Evolutionary conservation across 2,888 invertebrate genomes (phyloP), one percentile per base, ranked within the genome.

Genomic region (Chrysodeixis includens): DNA sequence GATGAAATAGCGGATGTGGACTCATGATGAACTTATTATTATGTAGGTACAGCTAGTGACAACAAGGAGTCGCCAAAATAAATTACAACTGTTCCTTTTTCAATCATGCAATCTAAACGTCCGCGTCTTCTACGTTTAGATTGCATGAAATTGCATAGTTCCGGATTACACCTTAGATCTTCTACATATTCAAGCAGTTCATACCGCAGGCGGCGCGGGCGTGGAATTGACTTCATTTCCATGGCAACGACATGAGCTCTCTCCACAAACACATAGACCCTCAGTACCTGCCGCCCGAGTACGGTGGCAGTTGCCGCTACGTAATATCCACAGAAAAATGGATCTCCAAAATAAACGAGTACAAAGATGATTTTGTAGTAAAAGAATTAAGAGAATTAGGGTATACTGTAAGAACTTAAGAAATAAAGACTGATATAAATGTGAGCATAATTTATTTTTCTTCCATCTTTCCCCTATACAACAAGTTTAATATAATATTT

Each of bases 161-260:
- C n/a, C n/a, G n/a, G n/a, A n/a, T n/a, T n/a, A n/a, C n/a, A n/a
- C n/a, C n/a, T n/a, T n/a, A n/a, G n/a, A n/a, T n/a, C n/a, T n/a
- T 97, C 88, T 96, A 97, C 76, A 94, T 97, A 35, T 97, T 98
- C 88, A 97, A 97, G 86, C 97, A 97, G 16, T 96, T 98, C 69
- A 93, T 98, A 44, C 97, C 97, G 65, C 92, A 96, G 7, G 91
- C 95, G 6, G 97, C n/a, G n/a, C n/a, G n/a, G n/a, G n/a, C 97
- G 92, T 96, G 96, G 85, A 94, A 96, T 54, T 91, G 93, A 0
- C 77, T 94, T 1, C 88, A 90, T 76, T 95, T 94, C 83, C 94
- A 94, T 66, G 93, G 93, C 1, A 88, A 87, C 35, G 90, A 92
- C 56, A 86, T 93, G 82, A 79, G 73, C 10, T 93, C 93, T 0